phyloP scores from a whole-genome alignment of 1,140 invertebrate genomes.

The Chironomus tepperi region DNA sequence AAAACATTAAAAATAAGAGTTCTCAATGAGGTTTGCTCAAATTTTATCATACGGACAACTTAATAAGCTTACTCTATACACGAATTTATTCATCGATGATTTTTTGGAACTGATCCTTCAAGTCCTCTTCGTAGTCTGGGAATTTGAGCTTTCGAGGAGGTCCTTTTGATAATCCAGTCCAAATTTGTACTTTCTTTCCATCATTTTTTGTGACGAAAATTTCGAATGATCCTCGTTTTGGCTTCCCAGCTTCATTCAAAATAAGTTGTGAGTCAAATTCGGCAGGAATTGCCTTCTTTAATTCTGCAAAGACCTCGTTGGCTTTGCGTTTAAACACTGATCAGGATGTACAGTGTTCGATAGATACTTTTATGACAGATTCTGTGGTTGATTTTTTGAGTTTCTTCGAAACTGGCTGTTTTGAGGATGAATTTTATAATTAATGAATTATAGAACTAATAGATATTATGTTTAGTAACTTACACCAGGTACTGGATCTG shows the following conservation, averaged over 20 bases:
- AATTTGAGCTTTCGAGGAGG: not conserved
- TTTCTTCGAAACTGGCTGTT: not conserved
- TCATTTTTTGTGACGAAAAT: not conserved
- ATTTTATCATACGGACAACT: not conserved
- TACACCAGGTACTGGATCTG: not conserved
- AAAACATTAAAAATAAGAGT: slow-evolving; percentile 1
- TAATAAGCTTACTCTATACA: not conserved
- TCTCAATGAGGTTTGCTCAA: not conserved
- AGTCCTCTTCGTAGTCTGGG: not conserved
- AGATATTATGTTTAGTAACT: not conserved
- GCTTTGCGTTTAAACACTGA: not conserved
- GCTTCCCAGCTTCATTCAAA: not conserved
- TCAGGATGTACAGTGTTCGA: not conserved
- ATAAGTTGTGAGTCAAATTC: not conserved
- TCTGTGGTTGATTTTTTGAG: not conserved
- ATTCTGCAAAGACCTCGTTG: not conserved
- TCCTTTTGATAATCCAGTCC: not conserved
- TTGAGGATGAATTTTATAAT: not conserved
- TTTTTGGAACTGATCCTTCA: not conserved
- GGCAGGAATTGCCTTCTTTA: not conserved
- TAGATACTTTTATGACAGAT: not conserved
- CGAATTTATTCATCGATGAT: not conserved
- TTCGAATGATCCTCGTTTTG: not conserved
- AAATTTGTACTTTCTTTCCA: not conserved
- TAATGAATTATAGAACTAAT: not conserved